phyloP scores from a whole-genome alignment of 2,888 invertebrate genomes.

The Noctua janthe region DNA sequence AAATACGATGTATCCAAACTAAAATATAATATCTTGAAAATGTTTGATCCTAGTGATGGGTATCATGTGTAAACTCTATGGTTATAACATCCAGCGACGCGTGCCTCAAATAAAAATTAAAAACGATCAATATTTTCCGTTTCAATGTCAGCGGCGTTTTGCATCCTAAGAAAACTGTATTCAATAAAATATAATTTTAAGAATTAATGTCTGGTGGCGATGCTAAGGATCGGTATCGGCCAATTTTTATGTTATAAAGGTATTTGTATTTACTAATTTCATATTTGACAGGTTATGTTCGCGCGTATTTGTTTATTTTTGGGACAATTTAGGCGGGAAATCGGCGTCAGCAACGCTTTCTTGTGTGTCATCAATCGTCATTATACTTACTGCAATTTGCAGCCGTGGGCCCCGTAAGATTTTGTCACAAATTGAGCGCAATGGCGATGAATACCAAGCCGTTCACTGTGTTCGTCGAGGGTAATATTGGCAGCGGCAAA shows the following conservation, averaged over 20 bases:
- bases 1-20: not conserved
- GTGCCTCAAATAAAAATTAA: not conserved
- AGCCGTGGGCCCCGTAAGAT: constrained; percentile 60
- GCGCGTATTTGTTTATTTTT: constrained; percentile 78
- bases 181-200: constrained; percentile 31
- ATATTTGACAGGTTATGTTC: constrained; percentile 73
- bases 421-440: constrained; percentile 78
- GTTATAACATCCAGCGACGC: constrained; percentile 22
- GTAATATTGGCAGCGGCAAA: constrained; percentile 97
- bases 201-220: constrained; percentile 60
- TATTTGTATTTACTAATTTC: constrained; percentile 74
- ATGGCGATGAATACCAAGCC: constrained; percentile 88
- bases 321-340: constrained; percentile 82
- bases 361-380: constrained; percentile 21
- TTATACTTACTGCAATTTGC: constrained; percentile 48
- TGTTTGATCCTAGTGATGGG: not conserved
- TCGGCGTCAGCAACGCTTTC: constrained; percentile 20
- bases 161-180: not conserved
- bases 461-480: constrained; percentile 96
- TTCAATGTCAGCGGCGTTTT: constrained; percentile 16
- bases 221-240: constrained; percentile 64
- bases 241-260: constrained; percentile 73
- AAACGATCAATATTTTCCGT: constrained; percentile 38
- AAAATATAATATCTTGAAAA: not conserved
- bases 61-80: not conserved